Base-by-base conservation (phyloP, 2,888 invertebrate species). In the Callimorpha dominula region DNA sequence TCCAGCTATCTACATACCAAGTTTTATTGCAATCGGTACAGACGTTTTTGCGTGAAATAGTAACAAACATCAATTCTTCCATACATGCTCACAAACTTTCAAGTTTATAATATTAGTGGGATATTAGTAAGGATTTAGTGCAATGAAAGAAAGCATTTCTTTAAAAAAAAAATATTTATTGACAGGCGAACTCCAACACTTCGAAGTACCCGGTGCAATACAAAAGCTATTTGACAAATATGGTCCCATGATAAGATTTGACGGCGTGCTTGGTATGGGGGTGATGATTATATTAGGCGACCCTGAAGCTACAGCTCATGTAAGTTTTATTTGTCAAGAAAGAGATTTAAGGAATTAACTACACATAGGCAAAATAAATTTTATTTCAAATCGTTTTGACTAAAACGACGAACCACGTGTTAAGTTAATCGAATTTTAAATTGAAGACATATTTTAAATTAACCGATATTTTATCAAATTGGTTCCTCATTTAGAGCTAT, bases 231-330 rank as follows among this genome's bases (percentile, higher is more conserved):
- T 85, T 65, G 75, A 88, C 0, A 73, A 54, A 0, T 91, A 88
- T 76, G 93, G 93, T 9, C 90, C 90, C 0, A 90, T 93, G 4
- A 81, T 88, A 0, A 88, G 80, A 75, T 66, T 93, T 0, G 85
- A 89, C 8, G 81, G 84, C 0, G 31, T 82, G 1, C 74, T 90
- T 7, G 89, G 90, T 4, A 77, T 57, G 17, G 75, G 77, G 0
- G 73, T 87, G 0, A 67, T 89, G 11, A 68, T 92, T 42, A 49
- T 92, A 1, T 50, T 93, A 4, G 85, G 74, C 69, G 93, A 93
- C 62, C 84, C 92, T 1, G 91, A 92, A 74, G 78, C 84, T 65
- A 72, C 80, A 20, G 87, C 87, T 52, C 78, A 86, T 52, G 92
- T 91, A 82, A 83, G 81, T 73, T 1, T 43, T 4, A 65, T 62